Percentiles rank a stretch among this genome's conserved stretches.
Conservation (phyloP, 2,113 vertebrate genomes). For the Silurus meridionalis region DNA sequence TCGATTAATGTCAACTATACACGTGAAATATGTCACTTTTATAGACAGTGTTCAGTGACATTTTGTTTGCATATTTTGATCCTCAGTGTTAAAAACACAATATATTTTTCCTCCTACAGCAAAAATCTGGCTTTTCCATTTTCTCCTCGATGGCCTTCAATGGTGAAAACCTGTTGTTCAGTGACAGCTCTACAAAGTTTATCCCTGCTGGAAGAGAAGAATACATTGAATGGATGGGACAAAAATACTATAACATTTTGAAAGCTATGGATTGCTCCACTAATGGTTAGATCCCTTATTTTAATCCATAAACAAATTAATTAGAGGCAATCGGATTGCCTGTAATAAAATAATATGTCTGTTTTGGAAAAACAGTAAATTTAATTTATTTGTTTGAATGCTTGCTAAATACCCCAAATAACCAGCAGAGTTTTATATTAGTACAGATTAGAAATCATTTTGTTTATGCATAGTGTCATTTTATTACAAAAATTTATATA, state of each 20-base stretch:
- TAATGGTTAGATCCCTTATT: constrained; percentile 68
- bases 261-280: constrained; percentile 81
- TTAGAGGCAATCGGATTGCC: neutral
- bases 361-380: neutral
- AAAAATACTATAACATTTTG: constrained; percentile 75
- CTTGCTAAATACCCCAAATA: neutral
- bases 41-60: neutral
- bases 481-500: too few relatives aligned
- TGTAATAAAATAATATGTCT: neutral
- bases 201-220: constrained; percentile 66
- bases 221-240: constrained; percentile 84
- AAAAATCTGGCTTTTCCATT: constrained; percentile 77
- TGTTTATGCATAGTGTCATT: too few relatives aligned
- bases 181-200: constrained; percentile 76
- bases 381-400: neutral
- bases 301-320: neutral
- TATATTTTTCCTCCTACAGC: constrained; percentile 66
- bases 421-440: neutral
- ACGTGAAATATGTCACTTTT: neutral
- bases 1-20: neutral
- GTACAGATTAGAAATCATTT: neutral
- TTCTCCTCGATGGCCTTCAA: constrained; percentile 78
- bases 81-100: neutral
- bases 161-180: constrained; percentile 82
- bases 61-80: neutral